phyloP scores from a whole-genome alignment of 2,888 invertebrate genomes.

The Suillia variegata region DNA sequence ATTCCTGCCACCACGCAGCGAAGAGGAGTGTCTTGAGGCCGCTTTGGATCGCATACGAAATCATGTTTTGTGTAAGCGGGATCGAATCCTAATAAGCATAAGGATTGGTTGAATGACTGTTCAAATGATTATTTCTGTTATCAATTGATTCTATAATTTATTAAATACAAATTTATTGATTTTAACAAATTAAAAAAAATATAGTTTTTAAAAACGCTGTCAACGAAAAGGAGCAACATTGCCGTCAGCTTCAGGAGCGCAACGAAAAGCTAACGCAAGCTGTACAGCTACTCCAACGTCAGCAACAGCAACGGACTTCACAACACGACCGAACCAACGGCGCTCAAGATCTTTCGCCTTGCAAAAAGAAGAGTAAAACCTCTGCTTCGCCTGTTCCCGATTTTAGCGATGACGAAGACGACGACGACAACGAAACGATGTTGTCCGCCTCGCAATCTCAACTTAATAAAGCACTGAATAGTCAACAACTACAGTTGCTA shows the following conservation, averaged over 20 bases:
- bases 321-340: not conserved
- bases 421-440: constrained; percentile 18
- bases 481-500: constrained; percentile 38
- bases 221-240: constrained; percentile 24
- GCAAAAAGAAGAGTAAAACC: not conserved
- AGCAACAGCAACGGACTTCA: too few species aligned
- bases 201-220: constrained; percentile 32
- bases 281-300: constrained; percentile 30
- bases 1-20: not conserved
- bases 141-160: too few species aligned
- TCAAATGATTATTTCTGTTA: too few species aligned
- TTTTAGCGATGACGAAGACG: constrained; percentile 13
- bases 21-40: constrained; percentile 26
- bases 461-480: constrained; percentile 51
- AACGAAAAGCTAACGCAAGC: constrained; percentile 40
- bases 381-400: not conserved
- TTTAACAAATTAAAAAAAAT: constrained; percentile 22
- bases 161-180: too few species aligned
- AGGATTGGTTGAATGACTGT: too few species aligned
- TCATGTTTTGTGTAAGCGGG: constrained; percentile 48
- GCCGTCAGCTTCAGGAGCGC: constrained; percentile 33
- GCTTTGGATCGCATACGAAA: constrained; percentile 43
- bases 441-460: too few species aligned
- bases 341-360: too few species aligned
- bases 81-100: too few species aligned